Percentiles rank a stretch among this genome's conserved stretches.
phyloP scores from a whole-genome alignment of 2,797 vertebrate genomes.

The Nyctibius grandis region DNA sequence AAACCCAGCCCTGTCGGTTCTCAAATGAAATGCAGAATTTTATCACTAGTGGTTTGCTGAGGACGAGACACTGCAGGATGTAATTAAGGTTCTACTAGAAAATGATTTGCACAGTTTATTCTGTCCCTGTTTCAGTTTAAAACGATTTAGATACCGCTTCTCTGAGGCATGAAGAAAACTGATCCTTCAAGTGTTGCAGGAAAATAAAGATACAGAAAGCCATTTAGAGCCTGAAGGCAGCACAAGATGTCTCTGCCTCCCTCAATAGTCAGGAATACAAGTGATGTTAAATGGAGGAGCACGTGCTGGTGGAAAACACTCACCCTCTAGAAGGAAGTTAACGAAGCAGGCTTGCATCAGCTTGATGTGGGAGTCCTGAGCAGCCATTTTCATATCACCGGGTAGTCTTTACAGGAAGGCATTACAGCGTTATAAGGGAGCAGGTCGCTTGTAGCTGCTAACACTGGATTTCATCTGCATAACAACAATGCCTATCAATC shows the following conservation, averaged over 20 bases:
- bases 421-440: neutral
- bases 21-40: constrained; percentile 57
- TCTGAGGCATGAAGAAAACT: constrained; percentile 64
- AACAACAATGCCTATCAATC: neutral
- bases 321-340: constrained; percentile 4
- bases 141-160: constrained; percentile 65
- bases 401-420: neutral
- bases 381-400: neutral
- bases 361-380: neutral
- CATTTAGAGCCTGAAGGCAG: constrained; percentile 53
- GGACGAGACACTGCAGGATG: constrained; percentile 59
- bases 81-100: constrained; percentile 62
- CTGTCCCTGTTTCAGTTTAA: constrained; percentile 59
- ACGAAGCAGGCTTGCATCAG: neutral
- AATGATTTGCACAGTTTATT: constrained; percentile 66
- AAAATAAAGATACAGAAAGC: constrained; percentile 58
- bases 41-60: constrained; percentile 54
- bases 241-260: constrained; percentile 17
- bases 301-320: neutral
- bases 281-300: constrained; percentile 27
- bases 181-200: constrained; percentile 55
- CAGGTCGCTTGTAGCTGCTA: neutral
- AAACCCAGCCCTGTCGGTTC: constrained; percentile 26
- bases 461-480: neutral
- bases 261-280: constrained; percentile 31